A percentile compares a stretch with the other conserved stretches of the same genome.
Evolutionary conservation across 2,113 vertebrate species (phyloP).

Genomic region (Collichthys lucidus): DNA sequence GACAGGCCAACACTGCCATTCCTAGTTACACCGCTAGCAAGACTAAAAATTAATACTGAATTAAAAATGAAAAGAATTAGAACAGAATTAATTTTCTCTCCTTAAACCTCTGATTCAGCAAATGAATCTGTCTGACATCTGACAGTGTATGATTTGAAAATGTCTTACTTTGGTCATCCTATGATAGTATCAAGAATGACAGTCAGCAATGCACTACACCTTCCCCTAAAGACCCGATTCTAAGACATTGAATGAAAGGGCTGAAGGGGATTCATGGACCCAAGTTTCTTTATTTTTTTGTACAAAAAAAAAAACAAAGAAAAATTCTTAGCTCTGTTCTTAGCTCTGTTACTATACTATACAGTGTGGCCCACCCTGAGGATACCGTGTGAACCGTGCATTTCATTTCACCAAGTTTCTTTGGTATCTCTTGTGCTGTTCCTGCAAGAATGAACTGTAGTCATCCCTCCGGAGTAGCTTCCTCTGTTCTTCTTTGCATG

Average conservation of each 20-base stretch:
- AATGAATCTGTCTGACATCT: neutral
- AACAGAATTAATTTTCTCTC: neutral
- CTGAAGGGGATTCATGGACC: no score
- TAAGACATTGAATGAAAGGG: neutral
- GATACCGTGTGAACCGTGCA: neutral
- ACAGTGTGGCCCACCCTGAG: neutral
- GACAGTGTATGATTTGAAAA: neutral
- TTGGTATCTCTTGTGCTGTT: neutral
- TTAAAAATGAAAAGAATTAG: neutral
- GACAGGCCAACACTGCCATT: neutral
- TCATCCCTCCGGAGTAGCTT: neutral
- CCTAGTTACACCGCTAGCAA: neutral
- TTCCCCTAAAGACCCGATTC: neutral
- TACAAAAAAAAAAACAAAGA: no score
- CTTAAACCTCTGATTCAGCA: neutral
- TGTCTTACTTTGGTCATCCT: neutral
- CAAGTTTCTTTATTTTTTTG: no score
- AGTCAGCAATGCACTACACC: neutral
- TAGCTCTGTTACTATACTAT: neutral
- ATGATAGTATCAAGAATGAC: neutral
- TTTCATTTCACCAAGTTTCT: neutral
- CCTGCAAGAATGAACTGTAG: neutral
- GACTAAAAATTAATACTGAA: neutral
- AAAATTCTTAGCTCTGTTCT: neutral
- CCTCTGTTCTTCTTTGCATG: slow-evolving; percentile 14